phyloP scores from a whole-genome alignment of 1,140 invertebrate genomes.

The Drosophila orosa region DNA sequence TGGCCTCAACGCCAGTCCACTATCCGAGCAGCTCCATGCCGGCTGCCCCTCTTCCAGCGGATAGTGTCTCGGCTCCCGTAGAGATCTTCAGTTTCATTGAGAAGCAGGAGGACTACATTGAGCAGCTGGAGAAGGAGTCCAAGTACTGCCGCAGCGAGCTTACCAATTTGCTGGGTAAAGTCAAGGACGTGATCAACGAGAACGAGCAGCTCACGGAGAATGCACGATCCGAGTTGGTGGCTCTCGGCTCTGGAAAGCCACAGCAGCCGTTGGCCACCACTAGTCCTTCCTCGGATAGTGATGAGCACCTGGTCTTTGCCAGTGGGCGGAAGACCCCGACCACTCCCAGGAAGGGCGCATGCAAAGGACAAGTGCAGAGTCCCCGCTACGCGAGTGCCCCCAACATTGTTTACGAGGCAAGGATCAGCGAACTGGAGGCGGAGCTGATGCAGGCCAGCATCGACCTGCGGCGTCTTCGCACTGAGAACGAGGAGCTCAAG shows the following conservation, averaged over 20 bases:
- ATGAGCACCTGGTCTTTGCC: slow-evolving; percentile 85
- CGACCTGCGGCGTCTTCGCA: slow-evolving; percentile 89
- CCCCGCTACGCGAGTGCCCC: slow-evolving; percentile 85
- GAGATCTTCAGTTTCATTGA: slow-evolving; percentile 90
- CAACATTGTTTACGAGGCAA: slow-evolving; percentile 91
- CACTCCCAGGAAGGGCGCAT: slow-evolving; percentile 57
- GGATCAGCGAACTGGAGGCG: slow-evolving; percentile 92
- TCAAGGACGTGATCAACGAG: slow-evolving; percentile 92
- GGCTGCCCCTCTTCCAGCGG: slow-evolving; percentile 55
- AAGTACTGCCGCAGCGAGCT: slow-evolving; percentile 91
- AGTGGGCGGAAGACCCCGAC: slow-evolving; percentile 45
- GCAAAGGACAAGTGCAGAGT: slow-evolving; percentile 56
- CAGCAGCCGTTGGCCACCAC: slow-evolving; percentile 78
- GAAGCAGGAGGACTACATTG: slow-evolving; percentile 93
- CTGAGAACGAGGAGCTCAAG: slow-evolving; percentile 88
- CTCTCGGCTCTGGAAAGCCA: slow-evolving; percentile 27
- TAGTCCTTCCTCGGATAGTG: slow-evolving; percentile 83
- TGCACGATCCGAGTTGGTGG: slow-evolving; percentile 85
- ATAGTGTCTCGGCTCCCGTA: slow-evolving; percentile 71
- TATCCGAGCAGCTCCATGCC: slow-evolving; percentile 54
- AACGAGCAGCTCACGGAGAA: slow-evolving; percentile 91
- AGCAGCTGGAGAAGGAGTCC: slow-evolving; percentile 92
- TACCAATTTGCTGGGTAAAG: slow-evolving; percentile 90
- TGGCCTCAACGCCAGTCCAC: slow-evolving; percentile 37
- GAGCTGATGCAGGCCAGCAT: slow-evolving; percentile 91